Base-by-base conservation (phyloP, 2,113 vertebrate genomes). In the Heterotilapia buettikoferi region DNA sequence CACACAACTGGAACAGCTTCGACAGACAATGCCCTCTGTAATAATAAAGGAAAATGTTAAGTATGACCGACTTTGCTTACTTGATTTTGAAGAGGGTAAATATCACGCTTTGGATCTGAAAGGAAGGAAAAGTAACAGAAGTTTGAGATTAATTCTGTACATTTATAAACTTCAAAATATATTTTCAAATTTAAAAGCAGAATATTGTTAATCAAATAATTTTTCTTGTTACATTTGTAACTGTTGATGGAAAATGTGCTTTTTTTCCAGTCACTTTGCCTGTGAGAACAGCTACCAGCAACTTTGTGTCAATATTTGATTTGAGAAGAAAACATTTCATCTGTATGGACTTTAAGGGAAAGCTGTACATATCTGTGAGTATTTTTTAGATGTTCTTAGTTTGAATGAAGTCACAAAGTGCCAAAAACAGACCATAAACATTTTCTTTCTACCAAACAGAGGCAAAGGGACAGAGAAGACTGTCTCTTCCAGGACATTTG, bases 311-410 rank as follows among this genome's bases (percentile, higher is more conserved):
- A 84, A 96, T 98, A 92, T 97, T 94, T 9, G 97, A 97, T 6
- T 93, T 97, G 87, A 97, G 97, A 92, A 97, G 95, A 13, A 96
- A 96, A 16, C 84, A 81, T 2, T 97, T 97, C 83, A 93, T 99
- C 2, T 98, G 97, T 3, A 96, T 97, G 97, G 96, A 98, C 82
- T 38, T n/a, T 4, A 88, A 86, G 18, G 97, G 97, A 91, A 91
- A 95, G 19, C 92, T 97, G 50, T 96, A 97, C 89, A 96, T 95
- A 89, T 98, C 96, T 5, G 98, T 99, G 92, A 98, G 98, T 98
- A 88, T 87, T 24, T 24, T 45, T 78, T 29, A 45, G 5, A 38
- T 26, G 11, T 3, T 13, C 3, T 61, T 19, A 1, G 66, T 45
- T 71, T 53, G 9, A 86, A 11, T 36, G 1, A 68, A 57, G 14